phyloP scores from a whole-genome alignment of 2,113 vertebrate species.

The Protomyctophum bolini region DNA sequence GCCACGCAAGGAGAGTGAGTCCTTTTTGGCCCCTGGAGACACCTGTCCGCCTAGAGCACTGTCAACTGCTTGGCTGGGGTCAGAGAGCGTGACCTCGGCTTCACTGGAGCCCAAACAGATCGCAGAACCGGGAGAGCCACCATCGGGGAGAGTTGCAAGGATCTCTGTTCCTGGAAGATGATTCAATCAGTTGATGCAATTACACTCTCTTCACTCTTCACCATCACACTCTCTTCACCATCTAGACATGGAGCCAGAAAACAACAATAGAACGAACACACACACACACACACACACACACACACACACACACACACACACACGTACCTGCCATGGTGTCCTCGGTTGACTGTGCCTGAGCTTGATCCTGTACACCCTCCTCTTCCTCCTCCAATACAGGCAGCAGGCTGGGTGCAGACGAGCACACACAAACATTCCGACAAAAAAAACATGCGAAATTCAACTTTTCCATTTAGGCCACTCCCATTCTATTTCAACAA shows the following conservation, averaged over 20 bases:
- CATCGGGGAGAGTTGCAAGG: background rate
- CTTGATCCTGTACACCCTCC: slow-evolving; percentile 59
- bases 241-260: slow-evolving; percentile 18
- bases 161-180: slow-evolving; percentile 37
- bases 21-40: slow-evolving; percentile 36
- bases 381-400: slow-evolving; percentile 75
- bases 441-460: background rate
- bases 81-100: slow-evolving; percentile 32
- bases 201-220: too few species aligned
- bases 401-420: slow-evolving; percentile 45
- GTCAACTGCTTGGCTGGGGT: slow-evolving; percentile 32
- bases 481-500: background rate
- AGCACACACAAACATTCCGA: slow-evolving; percentile 20
- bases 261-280: slow-evolving; percentile 19
- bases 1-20: slow-evolving; percentile 29
- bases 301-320: background rate
- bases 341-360: slow-evolving; percentile 25
- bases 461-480: background rate
- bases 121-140: slow-evolving; percentile 25
- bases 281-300: too few species aligned
- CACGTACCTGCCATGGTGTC: slow-evolving; percentile 57
- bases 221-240: too few species aligned
- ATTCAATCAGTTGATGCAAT: slow-evolving; percentile 14
- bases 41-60: slow-evolving; percentile 1
- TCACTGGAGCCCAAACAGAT: background rate